phyloP scores from a whole-genome alignment of 2,113 vertebrate genomes.

The Chaenogobius annularis region DNA sequence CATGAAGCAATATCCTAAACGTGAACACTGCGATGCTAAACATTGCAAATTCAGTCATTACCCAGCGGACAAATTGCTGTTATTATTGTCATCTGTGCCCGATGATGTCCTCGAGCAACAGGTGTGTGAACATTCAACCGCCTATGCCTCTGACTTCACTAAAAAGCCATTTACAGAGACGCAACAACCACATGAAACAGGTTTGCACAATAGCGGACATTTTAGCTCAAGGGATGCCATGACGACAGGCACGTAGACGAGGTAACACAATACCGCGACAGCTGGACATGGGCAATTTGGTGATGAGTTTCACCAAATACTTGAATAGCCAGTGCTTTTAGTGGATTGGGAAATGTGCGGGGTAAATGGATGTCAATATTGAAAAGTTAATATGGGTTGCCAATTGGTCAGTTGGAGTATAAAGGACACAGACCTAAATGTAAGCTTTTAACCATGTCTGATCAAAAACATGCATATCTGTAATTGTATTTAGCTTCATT shows the following conservation, averaged over 20 bases:
- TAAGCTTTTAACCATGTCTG: background rate
- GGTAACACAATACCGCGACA: background rate
- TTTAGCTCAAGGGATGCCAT: background rate
- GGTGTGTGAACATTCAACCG: conserved; percentile 30
- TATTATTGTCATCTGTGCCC: conserved; percentile 32
- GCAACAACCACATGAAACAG: conserved; percentile 14
- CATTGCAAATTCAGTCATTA: background rate
- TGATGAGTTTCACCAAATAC: conserved; percentile 1
- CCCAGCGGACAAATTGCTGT: conserved; percentile 25
- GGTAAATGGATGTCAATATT: background rate
- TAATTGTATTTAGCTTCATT: background rate
- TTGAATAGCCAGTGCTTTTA: background rate
- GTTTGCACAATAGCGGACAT: background rate
- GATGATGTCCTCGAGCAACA: conserved; percentile 36
- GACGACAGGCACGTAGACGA: background rate
- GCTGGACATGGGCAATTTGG: background rate
- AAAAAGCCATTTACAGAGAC: conserved; percentile 25
- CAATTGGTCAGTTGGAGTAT: background rate
- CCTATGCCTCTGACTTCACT: conserved; percentile 23
- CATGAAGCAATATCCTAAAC: background rate
- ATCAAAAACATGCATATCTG: no score
- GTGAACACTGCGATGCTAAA: background rate
- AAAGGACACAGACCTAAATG: background rate
- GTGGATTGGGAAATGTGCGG: background rate
- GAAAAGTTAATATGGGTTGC: background rate